Base-by-base conservation (phyloP, 2,113 vertebrate species). In the Microcebus ravelobensis region DNA sequence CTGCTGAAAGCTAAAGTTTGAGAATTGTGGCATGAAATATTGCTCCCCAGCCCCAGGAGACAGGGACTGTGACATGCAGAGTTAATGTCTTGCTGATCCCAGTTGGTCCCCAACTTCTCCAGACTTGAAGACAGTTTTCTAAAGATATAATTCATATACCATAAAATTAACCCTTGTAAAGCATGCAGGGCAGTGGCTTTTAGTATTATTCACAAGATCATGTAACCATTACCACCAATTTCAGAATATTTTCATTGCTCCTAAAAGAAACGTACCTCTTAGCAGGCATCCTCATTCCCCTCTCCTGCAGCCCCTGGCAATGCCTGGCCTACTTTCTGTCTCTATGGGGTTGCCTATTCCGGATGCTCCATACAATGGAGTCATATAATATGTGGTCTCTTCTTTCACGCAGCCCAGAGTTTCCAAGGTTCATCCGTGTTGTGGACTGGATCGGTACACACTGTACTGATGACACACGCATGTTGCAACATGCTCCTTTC, bases 31-130 rank as follows among this genome's bases (percentile, higher is more conserved):
- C 27, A 0, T 68, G n/a, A 63, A 76, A 39, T 20, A 65, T 34
- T 87, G 88, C 45, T 50, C 50, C 42, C n/a, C 59, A 8, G 0
- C 15, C 23, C 85, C 13, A 1, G 14, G 67, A 86, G 34, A 36
- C 3, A n/a, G 48, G 45, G 4, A 15, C 25, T 20, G 11, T 55
- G 3, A 45, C 2, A 6, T 0, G 3, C 45, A 50, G 59, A 77
- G 67, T 11, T 23, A 68, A 36, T 9, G 57, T 55, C 27, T 52
- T 36, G 3, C 13, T 50, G 34, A 7, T 50, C n/a, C 77, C 15
- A 1, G 2, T 17, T 17, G 80, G 59, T 52, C 15, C 52, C 57
- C n/a, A 61, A 0, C 17, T 10, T 79, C 90, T 92, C 79, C 71
- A 70, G 48, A 68, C 15, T n/a, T 10, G 11, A 90, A 83, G 34